These are phyloP conservation scores for Datnioides undecimradiatus DNA, from an alignment of 2,113 vertebrate species.

Conservation along the genomic window DNA sequence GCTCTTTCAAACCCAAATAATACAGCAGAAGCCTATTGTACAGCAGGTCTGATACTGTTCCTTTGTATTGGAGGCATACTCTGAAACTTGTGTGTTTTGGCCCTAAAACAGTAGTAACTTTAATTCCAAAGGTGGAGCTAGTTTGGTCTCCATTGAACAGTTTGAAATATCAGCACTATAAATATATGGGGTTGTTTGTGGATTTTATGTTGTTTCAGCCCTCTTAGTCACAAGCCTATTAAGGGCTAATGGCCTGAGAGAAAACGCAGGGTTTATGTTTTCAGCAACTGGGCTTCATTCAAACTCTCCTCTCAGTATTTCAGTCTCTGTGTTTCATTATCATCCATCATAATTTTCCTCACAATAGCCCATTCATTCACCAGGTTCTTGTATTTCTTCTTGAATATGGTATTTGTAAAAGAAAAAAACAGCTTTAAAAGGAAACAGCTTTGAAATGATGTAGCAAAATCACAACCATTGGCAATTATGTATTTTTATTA, in stretches of 20 bases:
- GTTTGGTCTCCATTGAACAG: background rate
- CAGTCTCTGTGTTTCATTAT: constrained; percentile 33
- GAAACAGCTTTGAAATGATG: constrained; percentile 17
- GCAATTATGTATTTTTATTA: constrained; percentile 63
- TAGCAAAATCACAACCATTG: background rate
- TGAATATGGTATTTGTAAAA: constrained; percentile 1
- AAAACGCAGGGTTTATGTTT: constrained; percentile 14
- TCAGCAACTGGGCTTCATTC: constrained; percentile 4
- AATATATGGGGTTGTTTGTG: background rate
- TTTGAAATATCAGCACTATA: background rate
- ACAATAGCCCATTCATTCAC: constrained; percentile 26
- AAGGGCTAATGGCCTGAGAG: background rate
- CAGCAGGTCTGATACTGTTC: too few relatives aligned
- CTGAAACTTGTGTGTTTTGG: background rate
- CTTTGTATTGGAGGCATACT: background rate
- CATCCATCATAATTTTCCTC: constrained; percentile 29
- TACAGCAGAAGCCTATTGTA: too few relatives aligned
- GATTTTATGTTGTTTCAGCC: background rate
- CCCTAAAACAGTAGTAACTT: background rate
- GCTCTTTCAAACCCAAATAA: background rate
- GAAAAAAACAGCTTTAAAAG: constrained; percentile 19
- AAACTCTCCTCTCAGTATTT: constrained; percentile 9
- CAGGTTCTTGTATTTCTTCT: constrained; percentile 4
- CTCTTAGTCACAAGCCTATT: constrained; percentile 11
- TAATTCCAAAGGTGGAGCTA: background rate